A percentile compares a stretch with the other conserved stretches of the same genome.
These are phyloP conservation scores for Latrodectus geometricus DNA, from an alignment of 1,140 invertebrate genomes.

Conservation along the genomic window DNA sequence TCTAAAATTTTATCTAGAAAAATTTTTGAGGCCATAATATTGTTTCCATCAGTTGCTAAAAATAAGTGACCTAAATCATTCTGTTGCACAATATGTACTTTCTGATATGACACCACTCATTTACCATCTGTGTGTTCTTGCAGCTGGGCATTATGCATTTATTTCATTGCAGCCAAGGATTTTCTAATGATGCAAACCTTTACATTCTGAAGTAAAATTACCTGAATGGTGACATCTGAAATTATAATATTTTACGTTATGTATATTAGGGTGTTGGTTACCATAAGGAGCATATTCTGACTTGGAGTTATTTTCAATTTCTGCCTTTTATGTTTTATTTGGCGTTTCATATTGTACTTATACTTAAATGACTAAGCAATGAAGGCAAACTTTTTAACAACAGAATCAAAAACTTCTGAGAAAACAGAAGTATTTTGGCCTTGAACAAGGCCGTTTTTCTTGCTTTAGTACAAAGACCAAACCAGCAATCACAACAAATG, in stretches of 20 bases:
- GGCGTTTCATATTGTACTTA: too few relatives aligned
- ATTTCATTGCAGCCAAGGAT: neutral
- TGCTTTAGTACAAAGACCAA: too few relatives aligned
- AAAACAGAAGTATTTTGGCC: too few relatives aligned
- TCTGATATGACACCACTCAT: neutral
- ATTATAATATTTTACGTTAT: neutral
- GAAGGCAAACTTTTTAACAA: too few relatives aligned
- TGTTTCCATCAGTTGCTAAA: neutral
- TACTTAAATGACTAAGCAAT: too few relatives aligned
- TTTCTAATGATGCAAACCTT: neutral
- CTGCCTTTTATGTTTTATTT: neutral
- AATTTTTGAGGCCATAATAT: neutral
- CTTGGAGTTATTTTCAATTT: neutral
- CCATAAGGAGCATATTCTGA: neutral
- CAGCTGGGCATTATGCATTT: neutral
- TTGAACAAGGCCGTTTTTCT: too few relatives aligned
- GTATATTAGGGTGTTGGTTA: neutral
- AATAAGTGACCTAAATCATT: neutral
- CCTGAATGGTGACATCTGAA: neutral
- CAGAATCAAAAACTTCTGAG: too few relatives aligned
- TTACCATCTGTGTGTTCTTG: neutral
- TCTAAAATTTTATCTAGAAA: neutral
- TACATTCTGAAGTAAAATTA: neutral
- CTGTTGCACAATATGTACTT: too few relatives aligned
- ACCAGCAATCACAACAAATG: too few relatives aligned